Evolutionary conservation across 92 coral and sea anemone species (phyloP).

Genomic region (Umimayanthus chanpuru): DNA sequence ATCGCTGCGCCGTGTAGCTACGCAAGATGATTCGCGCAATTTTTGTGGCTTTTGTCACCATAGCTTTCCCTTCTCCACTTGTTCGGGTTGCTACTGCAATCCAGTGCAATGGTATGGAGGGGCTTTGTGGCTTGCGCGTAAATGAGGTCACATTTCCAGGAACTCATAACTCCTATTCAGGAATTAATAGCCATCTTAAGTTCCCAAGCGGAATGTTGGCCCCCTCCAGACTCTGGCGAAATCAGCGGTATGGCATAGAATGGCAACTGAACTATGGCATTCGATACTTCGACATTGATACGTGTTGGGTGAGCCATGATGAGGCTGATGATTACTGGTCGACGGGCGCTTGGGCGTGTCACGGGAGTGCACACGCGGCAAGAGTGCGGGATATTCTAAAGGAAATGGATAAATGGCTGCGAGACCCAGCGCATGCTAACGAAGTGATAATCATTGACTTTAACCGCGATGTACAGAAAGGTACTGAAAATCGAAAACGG

Average conservation of each 20-base stretch:
- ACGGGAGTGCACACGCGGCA: constrained; percentile 56
- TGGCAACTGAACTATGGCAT: constrained; percentile 62
- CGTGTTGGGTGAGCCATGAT: constrained; percentile 47
- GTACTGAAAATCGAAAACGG: constrained; percentile 15
- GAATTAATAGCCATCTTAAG: constrained; percentile 61
- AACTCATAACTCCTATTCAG: constrained; percentile 68
- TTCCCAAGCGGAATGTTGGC: constrained; percentile 40
- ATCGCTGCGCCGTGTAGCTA: neutral
- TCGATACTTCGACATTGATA: constrained; percentile 72
- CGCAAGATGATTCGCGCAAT: neutral
- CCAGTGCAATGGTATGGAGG: constrained; percentile 58
- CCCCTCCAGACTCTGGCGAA: constrained; percentile 53
- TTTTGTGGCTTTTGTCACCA: neutral
- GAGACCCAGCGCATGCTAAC: constrained; percentile 41
- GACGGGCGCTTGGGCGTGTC: constrained; percentile 56
- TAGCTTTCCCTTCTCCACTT: neutral
- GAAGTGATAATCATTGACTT: constrained; percentile 64
- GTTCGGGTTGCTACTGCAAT: neutral
- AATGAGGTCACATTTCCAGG: constrained; percentile 67
- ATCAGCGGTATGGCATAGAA: constrained; percentile 54
- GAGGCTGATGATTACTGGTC: constrained; percentile 34
- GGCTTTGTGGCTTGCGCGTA: constrained; percentile 55
- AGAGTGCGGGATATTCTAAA: constrained; percentile 49
- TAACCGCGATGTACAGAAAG: constrained; percentile 53
- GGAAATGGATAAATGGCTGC: constrained; percentile 64